Percentiles rank a stretch among this genome's conserved stretches.
phyloP scores from a whole-genome alignment of 1,140 invertebrate genomes.

The Argopecten irradians region DNA sequence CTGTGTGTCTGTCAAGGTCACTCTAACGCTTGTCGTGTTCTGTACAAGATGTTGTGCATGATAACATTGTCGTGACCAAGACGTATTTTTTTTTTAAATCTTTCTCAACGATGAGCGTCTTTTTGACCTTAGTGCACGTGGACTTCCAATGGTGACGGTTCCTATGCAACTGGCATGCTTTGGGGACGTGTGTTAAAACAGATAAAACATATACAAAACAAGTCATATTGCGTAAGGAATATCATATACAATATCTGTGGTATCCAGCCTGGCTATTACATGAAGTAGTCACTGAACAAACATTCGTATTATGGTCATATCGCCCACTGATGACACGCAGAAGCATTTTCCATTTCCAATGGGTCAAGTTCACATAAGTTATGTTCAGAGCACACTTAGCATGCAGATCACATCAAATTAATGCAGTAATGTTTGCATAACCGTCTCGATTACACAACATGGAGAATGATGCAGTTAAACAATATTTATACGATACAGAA shows the following conservation, averaged over 20 bases:
- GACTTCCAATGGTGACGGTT: not conserved
- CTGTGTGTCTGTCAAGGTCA: not conserved
- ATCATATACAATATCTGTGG: not conserved
- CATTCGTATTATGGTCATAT: too few relatives aligned
- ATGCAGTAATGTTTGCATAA: too few relatives aligned
- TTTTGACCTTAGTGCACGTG: not conserved
- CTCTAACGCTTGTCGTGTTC: not conserved
- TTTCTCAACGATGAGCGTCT: not conserved
- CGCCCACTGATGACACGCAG: too few relatives aligned
- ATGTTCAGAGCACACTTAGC: too few relatives aligned
- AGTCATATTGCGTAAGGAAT: not conserved
- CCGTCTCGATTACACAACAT: too few relatives aligned
- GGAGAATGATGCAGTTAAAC: too few relatives aligned
- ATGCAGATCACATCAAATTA: too few relatives aligned
- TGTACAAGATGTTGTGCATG: not conserved
- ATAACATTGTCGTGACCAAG: not conserved
- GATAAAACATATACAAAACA: not conserved
- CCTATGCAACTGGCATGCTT: not conserved
- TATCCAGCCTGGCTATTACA: not conserved
- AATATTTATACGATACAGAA: too few relatives aligned
- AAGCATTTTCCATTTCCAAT: too few relatives aligned
- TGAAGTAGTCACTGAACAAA: too few relatives aligned
- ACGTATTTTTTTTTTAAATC: not conserved
- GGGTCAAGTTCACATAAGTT: too few relatives aligned
- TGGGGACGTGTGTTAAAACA: not conserved